Evolutionary conservation across 2,113 vertebrate genomes (phyloP).

Genomic region (Gymnogyps californianus): DNA sequence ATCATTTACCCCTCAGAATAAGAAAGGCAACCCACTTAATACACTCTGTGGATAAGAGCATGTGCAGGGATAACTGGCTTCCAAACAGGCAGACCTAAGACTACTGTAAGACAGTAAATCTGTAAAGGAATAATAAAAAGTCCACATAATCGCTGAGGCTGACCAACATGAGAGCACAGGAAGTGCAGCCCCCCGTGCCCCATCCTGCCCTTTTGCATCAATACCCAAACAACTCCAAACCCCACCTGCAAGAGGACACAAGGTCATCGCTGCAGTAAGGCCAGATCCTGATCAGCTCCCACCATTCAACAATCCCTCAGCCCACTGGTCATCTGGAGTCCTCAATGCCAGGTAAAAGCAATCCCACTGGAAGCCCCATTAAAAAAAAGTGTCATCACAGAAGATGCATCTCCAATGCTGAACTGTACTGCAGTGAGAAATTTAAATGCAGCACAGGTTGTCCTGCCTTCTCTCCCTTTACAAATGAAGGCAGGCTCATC

Average conservation of each 20-base stretch:
- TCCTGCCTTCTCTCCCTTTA: neutral
- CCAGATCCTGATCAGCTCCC: neutral
- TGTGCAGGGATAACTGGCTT: accelerated
- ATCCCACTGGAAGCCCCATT: neutral
- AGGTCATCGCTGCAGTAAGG: neutral
- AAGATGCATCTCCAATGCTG: neutral
- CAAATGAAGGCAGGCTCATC: neutral
- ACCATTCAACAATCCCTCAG: neutral
- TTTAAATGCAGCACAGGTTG: neutral
- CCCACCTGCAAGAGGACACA: neutral
- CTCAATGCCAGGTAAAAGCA: neutral
- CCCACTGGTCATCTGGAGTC: neutral
- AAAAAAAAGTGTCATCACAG: neutral
- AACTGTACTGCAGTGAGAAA: neutral
- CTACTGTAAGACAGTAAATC: neutral
- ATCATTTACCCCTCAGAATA: neutral
- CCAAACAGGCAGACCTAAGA: neutral
- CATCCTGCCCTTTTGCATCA: neutral
- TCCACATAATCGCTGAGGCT: neutral
- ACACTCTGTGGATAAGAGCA: neutral
- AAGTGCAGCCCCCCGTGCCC: neutral
- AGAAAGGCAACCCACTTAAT: neutral
- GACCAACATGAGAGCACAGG: neutral
- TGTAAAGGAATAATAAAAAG: neutral
- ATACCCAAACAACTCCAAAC: neutral